phyloP scores from a whole-genome alignment of 2,888 invertebrate genomes.

The Hymenopus coronatus region DNA sequence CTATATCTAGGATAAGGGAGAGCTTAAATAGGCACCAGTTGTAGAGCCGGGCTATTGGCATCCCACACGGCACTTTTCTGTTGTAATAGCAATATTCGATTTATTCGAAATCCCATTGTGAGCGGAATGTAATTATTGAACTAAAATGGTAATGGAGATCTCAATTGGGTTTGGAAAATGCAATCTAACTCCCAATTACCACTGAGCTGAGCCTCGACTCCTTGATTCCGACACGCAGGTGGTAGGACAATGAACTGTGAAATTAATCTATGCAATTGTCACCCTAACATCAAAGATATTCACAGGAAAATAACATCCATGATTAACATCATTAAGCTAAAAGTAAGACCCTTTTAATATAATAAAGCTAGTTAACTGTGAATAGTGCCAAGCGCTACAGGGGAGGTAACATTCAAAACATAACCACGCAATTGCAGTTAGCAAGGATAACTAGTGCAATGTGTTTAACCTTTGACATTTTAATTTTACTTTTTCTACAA shows the following conservation, averaged over 20 bases:
- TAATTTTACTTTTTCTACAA: too few relatives aligned
- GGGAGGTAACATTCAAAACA: too few relatives aligned
- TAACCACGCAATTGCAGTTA: too few relatives aligned
- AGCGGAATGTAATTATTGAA: neutral
- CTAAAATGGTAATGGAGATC: neutral
- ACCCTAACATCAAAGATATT: neutral
- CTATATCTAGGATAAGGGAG: neutral
- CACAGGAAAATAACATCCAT: neutral
- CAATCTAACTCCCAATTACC: neutral
- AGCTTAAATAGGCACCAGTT: neutral
- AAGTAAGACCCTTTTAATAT: neutral
- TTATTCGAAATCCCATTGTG: neutral
- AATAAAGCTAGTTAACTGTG: too few relatives aligned
- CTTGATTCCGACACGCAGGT: neutral
- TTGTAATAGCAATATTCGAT: neutral
- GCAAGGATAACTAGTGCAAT: too few relatives aligned
- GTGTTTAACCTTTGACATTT: too few relatives aligned
- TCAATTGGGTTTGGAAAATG: neutral
- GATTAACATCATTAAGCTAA: neutral
- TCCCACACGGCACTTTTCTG: neutral
- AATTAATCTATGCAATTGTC: neutral
- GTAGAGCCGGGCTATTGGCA: neutral
- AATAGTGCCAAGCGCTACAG: too few relatives aligned
- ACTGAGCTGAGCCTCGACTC: neutral
- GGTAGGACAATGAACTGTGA: neutral